Conservation (phyloP, 92 coral and sea anemone genomes). For the Porites rus region DNA sequence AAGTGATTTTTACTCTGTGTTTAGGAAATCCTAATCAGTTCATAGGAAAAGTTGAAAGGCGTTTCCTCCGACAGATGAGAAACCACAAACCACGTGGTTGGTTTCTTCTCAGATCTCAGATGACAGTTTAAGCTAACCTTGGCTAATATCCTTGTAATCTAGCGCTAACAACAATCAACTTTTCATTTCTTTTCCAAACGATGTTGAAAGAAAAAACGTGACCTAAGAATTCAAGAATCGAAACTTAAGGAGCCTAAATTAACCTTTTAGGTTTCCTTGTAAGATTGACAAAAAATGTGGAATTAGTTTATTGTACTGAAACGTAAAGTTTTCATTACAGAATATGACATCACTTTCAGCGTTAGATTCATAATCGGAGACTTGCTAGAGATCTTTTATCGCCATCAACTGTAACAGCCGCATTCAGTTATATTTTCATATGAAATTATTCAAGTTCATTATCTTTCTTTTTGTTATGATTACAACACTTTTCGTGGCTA, state of each 20-base stretch:
- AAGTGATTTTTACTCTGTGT: constrained; percentile 4
- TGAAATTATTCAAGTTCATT: not conserved
- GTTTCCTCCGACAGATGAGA: constrained; percentile 25
- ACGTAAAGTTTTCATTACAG: too few species aligned
- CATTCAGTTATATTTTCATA: not conserved
- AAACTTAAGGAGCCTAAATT: too few species aligned
- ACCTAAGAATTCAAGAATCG: not conserved
- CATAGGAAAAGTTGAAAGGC: constrained; percentile 11
- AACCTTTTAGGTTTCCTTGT: too few species aligned
- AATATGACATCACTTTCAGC: not conserved
- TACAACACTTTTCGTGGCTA: not conserved
- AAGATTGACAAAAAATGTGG: too few species aligned
- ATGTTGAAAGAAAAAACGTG: not conserved
- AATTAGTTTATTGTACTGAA: too few species aligned
- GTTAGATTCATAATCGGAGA: not conserved
- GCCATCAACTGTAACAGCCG: not conserved
- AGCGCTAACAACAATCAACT: not conserved
- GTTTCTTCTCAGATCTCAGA: not conserved
- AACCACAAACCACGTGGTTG: constrained; percentile 42
- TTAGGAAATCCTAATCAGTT: not conserved
- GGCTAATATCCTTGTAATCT: not conserved
- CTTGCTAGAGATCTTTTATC: not conserved
- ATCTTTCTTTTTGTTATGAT: not conserved
- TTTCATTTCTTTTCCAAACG: too few species aligned
- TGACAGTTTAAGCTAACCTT: not conserved